Evolutionary conservation across 2,888 invertebrate genomes (phyloP).

Genomic region (Helicoverpa assulta): DNA sequence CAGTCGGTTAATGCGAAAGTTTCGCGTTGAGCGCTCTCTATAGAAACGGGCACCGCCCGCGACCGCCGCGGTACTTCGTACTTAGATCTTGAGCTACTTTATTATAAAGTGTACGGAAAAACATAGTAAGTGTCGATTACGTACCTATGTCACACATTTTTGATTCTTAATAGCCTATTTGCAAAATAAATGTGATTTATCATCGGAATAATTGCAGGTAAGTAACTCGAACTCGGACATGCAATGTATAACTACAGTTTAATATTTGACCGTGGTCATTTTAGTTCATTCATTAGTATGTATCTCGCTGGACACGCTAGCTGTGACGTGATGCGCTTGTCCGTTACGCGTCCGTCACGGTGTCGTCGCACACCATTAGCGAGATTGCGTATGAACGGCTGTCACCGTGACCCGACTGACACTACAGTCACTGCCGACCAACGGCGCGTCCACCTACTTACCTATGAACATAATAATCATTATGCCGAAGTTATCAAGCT

Average conservation of each 20-base stretch:
- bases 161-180: too few relatives aligned
- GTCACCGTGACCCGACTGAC: conserved; percentile 6
- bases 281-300: too few relatives aligned
- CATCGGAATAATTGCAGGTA: too few relatives aligned
- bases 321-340: background rate
- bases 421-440: too few relatives aligned
- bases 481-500: too few relatives aligned
- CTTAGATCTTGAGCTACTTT: conserved; percentile 18
- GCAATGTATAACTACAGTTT: too few relatives aligned
- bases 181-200: too few relatives aligned
- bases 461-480: too few relatives aligned
- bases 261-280: too few relatives aligned
- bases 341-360: conserved; percentile 9
- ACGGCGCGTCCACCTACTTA: too few relatives aligned
- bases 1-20: conserved; percentile 59
- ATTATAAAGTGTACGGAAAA: conserved; percentile 30
- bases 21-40: conserved; percentile 29
- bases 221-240: too few relatives aligned
- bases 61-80: conserved; percentile 1
- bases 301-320: background rate
- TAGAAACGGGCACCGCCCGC: conserved; percentile 14
- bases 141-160: too few relatives aligned
- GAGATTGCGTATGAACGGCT: conserved; percentile 10
- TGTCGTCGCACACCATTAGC: conserved; percentile 20
- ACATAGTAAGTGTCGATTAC: background rate